Base-by-base conservation (phyloP, 1,140 invertebrate genomes). In the Drosophila aff. region DNA sequence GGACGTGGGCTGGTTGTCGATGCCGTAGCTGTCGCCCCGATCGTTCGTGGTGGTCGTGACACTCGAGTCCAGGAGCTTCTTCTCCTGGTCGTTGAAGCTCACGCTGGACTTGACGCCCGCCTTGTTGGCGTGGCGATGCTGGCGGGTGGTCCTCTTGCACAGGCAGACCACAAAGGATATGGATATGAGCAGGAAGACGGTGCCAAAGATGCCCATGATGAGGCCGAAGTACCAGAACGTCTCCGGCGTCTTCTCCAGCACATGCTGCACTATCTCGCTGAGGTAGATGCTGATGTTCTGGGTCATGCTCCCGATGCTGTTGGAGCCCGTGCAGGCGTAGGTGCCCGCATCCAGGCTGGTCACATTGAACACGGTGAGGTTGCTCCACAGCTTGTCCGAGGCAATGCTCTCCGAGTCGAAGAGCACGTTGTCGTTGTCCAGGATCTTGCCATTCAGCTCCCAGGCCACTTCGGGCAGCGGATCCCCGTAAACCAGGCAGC, bases 11-110 rank as follows among this genome's bases (percentile, higher is more conserved):
- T 92, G 79, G 93, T 92, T 94, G 81, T 96, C 94, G 76, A 95
- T 94, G 93, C 95, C 94, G 93, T 95, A 94, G 82, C 94, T 94
- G 92, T 93, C 94, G 85, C 94, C 94, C 7, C 96, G 94, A 69
- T 96, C 96, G 5, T 96, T 96, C 4, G 92, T 92, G 0, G 96
- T 97, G 0, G 96, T 97, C 4, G 96, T 96, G 18, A 97, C 96
- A 57, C 95, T 96, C 18, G 96, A 95, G 82, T 97, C 96, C 33
- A 97, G 94, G 8, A 97, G 93, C 76, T 96, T 96, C 92, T 97
- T 97, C 82, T 97, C 96, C 92, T 97, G 97, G 62, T 97, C 97
- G 21, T 95, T 96, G 86, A 97, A 97, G 91, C 96, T 97, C 40
- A 95, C 94, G 83, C 96, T 97, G 1, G 95, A 94, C 89, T 96